Percentiles rank a stretch among this genome's conserved stretches.
phyloP scores from a whole-genome alignment of 2,113 vertebrate genomes.

The Ceyx cyanopectus region DNA sequence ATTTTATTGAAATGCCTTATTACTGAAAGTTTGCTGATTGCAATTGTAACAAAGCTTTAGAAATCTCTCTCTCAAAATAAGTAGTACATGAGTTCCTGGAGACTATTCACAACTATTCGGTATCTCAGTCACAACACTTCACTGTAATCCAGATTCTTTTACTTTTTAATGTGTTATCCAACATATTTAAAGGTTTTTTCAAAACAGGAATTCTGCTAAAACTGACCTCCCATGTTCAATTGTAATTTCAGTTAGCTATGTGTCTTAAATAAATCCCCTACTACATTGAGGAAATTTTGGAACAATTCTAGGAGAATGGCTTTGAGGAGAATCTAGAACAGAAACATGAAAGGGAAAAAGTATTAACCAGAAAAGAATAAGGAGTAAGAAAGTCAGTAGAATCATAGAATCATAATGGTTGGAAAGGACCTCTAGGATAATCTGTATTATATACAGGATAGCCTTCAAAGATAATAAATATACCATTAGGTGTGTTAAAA shows the following conservation, averaged over 20 bases:
- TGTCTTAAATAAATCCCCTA: background rate
- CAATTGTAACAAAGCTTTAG: background rate
- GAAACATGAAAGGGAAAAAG: background rate
- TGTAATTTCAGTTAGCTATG: background rate
- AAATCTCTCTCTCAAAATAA: background rate
- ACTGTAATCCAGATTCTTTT: background rate
- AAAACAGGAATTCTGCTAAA: background rate
- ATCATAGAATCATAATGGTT: too few relatives aligned
- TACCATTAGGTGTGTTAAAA: background rate
- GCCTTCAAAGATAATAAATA: background rate
- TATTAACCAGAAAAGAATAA: background rate
- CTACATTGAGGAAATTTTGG: background rate
- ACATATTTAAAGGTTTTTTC: background rate
- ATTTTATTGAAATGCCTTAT: background rate
- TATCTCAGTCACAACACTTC: background rate
- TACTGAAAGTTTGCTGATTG: background rate
- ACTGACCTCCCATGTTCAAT: background rate
- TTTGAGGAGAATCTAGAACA: background rate
- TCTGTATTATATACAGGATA: background rate
- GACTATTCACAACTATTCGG: background rate
- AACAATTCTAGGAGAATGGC: background rate
- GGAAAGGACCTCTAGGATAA: too few relatives aligned
- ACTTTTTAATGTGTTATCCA: accelerated
- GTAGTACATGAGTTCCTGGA: background rate
- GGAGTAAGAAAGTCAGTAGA: background rate